Base-by-base conservation (phyloP, 2,888 invertebrate genomes). In the Zootermopsis nevadensis region DNA sequence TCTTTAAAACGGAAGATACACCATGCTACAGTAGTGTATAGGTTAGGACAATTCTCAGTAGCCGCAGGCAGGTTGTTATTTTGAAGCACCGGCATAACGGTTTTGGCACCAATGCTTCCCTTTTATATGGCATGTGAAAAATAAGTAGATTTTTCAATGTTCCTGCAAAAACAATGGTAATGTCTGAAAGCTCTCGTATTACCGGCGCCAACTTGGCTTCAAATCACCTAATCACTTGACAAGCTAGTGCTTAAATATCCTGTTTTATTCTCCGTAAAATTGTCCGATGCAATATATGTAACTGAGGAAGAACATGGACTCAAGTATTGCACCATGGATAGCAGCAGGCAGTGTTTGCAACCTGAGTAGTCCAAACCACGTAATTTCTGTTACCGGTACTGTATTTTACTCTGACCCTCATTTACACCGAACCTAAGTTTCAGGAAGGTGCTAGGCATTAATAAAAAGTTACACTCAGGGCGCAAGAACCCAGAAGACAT, bases 31-130 rank as follows among this genome's bases (percentile, higher is more conserved):
- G 30, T 42, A 1, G 38, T 4, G 15, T 33, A 69, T 69, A 69
- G 6, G 74, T 38, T 38, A 74, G 74, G 74, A 74, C 74, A 74
- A 42, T 74, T 74, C 38, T 74, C 35, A 74, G 33, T 31, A 69
- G 1, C 1, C 19, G 19, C 30, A 6, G 33, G 19, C 69, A 33
- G 33, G 69, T 67, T 27, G 10, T 67, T 67, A n/a, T 67, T 67
- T 15, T 2, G 27, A 1, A 22, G 69, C 31, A 33, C 12, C 31
- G 1, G 31, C 69, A 69, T 4, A 30, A 3, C 7, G 27, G 67
- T 30, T 67, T 27, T 27, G 30, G 67, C 31, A 33, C 19, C 3
- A 66, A 27, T 30, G 69, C 12, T 15, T 30, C 22, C 69, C 33
- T 22, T 19, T 69, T 69, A 69, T 33, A 33, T 22, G 33, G 67